Conservation (phyloP, 2,888 invertebrate species). For the Pterobdella sp. region DNA sequence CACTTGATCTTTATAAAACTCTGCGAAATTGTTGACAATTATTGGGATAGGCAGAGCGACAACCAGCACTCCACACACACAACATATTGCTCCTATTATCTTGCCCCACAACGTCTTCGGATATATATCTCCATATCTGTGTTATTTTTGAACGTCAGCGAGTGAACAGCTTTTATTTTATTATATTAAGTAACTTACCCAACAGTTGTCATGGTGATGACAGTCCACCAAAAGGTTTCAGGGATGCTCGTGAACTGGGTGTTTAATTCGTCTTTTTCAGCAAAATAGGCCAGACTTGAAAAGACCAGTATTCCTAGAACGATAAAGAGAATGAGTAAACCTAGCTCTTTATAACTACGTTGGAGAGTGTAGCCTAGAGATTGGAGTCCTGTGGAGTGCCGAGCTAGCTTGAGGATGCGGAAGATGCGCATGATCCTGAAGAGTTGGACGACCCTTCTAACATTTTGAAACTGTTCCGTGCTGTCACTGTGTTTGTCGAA, state of each 20-base stretch:
- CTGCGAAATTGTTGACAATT: slow-evolving; percentile 99
- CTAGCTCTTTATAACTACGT: slow-evolving; percentile 94
- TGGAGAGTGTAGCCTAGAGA: slow-evolving; percentile 93
- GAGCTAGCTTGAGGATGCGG: slow-evolving; percentile 59
- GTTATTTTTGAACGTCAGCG: not conserved
- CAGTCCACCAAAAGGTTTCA: slow-evolving; percentile 99
- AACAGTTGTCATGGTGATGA: slow-evolving; percentile 69
- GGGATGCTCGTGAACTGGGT: slow-evolving; percentile 97
- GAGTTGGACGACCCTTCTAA: slow-evolving; percentile 92
- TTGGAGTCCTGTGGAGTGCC: slow-evolving; percentile 91
- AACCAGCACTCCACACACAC: slow-evolving; percentile 99
- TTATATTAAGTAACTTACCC: slow-evolving; percentile 56
- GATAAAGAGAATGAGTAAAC: slow-evolving; percentile 94
- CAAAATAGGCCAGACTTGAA: slow-evolving; percentile 96
- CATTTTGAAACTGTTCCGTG: slow-evolving; percentile 64
- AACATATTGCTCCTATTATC: slow-evolving; percentile 99
- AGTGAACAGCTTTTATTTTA: not conserved
- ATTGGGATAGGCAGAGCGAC: slow-evolving; percentile 99
- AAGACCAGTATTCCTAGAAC: slow-evolving; percentile 98
- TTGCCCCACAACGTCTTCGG: slow-evolving; percentile 96
- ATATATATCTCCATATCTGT: slow-evolving; percentile 88
- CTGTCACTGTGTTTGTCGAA: slow-evolving; percentile 87
- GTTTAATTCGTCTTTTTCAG: slow-evolving; percentile 91
- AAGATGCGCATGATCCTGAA: slow-evolving; percentile 69
- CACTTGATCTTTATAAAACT: slow-evolving; percentile 99